Evolutionary conservation across 2,888 invertebrate species (phyloP), one percentile per base, ranked within the genome.

Genomic region (Homarus gammarus): DNA sequence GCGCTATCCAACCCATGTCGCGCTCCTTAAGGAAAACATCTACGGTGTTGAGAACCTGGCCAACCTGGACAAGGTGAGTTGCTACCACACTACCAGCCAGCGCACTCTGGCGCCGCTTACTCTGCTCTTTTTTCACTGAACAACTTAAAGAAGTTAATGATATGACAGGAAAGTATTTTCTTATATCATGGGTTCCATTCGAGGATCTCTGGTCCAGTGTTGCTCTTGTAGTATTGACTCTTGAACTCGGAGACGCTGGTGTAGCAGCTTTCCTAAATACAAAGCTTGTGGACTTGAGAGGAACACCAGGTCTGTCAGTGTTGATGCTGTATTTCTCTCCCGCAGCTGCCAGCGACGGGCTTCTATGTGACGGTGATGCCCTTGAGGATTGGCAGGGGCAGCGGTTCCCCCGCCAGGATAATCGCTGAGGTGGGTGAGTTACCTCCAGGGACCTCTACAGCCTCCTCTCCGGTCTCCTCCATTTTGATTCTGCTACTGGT

Each of bases 311-410:
- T n/a, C n/a, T n/a, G n/a, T n/a, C 2, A n/a, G 36, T 77, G 22
- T 22, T 18, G 33, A n/a, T 79, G n/a, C 22, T 38, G 94, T 94
- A n/a, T 94, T 97, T 18, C 44, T 40, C 49, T n/a, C n/a, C n/a
- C 27, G 2, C 89, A 91, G 91, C 75, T 91, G 3, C 91, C 91
- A 36, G 72, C 64, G 6, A 70, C 72, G n/a, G 90, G 85, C 12
- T 90, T 84, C 72, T 75, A 82, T 33, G 72, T 91, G 61, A 90
- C 91, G 8, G 81, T 88, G 44, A 40, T 90, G 77, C 91, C 91
- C n/a, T 33, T 91, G 38, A 90, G 61, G 44, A 85, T 91, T 2
- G 85, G 77, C 1, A 77, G 77, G 27, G 91, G 91, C 22, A 91
- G 85, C 61, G 91, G 91, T 5, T 84, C 87, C 36, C 91, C 91